Evolutionary conservation across 2,797 vertebrate genomes (phyloP).

Genomic region (Eospalax fontanierii): DNA sequence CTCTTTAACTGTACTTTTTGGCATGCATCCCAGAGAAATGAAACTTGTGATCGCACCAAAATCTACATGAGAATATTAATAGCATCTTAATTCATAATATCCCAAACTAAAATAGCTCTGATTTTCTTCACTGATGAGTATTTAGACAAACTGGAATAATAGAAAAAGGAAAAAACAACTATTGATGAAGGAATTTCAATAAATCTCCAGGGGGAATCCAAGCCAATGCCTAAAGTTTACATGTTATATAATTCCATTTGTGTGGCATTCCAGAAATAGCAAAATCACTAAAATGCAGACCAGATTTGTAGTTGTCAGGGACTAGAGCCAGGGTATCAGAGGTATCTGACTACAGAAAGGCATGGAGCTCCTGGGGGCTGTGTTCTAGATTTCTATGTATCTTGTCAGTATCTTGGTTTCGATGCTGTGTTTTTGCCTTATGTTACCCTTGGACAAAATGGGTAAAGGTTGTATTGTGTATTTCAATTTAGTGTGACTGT

Average conservation of each 20-base stretch:
- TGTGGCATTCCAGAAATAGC: not conserved
- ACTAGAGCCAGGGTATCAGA: not conserved
- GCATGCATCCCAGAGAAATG: not conserved
- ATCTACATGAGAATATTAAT: constrained; percentile 6
- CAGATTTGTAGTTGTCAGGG: not conserved
- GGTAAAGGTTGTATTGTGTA: not conserved
- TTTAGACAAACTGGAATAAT: not conserved
- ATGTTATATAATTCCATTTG: not conserved
- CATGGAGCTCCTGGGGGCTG: too few relatives aligned
- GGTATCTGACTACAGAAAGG: not conserved
- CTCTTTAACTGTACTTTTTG: not conserved
- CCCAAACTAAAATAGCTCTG: not conserved
- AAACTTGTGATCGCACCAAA: constrained; percentile 39
- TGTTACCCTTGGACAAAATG: not conserved
- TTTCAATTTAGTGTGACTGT: constrained; percentile 1
- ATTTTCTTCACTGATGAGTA: not conserved
- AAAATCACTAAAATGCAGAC: not conserved
- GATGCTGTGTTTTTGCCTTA: not conserved
- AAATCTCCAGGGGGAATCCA: not conserved
- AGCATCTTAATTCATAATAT: constrained; percentile 7
- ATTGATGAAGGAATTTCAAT: not conserved
- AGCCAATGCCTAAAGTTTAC: not conserved
- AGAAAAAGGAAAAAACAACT: not conserved
- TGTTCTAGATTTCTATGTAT: not conserved
- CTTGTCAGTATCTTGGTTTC: not conserved